These are phyloP conservation scores for Nothocercus nigrocapillus DNA, from an alignment of 2,113 vertebrate genomes.

Conservation along the genomic window DNA sequence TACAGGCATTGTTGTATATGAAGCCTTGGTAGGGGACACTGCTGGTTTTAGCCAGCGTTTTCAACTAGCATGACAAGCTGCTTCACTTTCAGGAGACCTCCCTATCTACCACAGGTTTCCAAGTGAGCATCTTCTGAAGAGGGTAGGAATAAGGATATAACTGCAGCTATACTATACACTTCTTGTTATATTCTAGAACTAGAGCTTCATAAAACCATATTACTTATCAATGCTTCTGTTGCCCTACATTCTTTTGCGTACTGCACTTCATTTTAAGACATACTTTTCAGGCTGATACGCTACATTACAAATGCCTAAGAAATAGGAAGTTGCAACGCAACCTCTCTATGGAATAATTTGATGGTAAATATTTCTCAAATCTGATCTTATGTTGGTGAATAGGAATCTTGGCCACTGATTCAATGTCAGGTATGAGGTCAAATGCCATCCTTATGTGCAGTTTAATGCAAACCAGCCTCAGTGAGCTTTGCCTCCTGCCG, in stretches of 20 bases:
- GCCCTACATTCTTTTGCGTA: not conserved
- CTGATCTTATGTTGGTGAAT: not conserved
- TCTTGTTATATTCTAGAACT: not conserved
- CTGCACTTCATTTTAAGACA: not conserved
- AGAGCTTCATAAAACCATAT: not conserved
- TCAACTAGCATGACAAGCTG: not conserved
- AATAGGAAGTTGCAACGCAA: not conserved
- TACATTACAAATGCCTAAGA: not conserved
- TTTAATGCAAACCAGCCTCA: not conserved
- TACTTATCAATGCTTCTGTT: not conserved
- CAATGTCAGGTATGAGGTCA: not conserved
- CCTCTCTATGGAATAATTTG: not conserved
- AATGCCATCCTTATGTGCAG: not conserved
- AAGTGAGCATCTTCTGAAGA: not conserved
- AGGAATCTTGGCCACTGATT: not conserved
- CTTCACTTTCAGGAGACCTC: not conserved
- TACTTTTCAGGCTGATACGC: not conserved
- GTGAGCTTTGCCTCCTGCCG: not conserved
- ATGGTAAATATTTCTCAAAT: not conserved
- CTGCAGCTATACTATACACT: fast-evolving
- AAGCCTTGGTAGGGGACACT: not conserved
- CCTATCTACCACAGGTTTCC: not conserved
- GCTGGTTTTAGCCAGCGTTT: not conserved
- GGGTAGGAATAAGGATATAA: not conserved
- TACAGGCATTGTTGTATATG: not conserved